phyloP scores from a whole-genome alignment of 2,888 invertebrate species.

The Chalcis sispes region DNA sequence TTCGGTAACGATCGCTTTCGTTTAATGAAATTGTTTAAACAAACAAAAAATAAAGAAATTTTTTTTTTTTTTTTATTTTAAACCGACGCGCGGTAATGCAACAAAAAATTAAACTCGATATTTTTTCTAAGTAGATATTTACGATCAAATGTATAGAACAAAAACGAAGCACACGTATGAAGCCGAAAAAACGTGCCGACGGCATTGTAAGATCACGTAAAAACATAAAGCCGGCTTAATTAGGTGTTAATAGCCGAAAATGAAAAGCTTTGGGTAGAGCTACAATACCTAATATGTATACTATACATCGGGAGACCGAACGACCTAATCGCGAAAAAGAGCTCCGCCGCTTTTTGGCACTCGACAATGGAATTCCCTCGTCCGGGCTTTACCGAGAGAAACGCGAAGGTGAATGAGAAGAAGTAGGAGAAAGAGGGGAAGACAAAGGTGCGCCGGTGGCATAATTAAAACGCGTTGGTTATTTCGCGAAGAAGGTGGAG shows the following conservation, averaged over 20 bases:
- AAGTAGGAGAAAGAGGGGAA: conserved; percentile 63
- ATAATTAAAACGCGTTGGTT: conserved; percentile 73
- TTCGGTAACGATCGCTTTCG: not conserved
- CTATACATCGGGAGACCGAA: too few species aligned
- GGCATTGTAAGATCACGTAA: not conserved
- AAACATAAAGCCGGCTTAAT: conserved; percentile 40
- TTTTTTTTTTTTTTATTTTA: too few species aligned
- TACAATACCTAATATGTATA: too few species aligned
- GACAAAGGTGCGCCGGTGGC: conserved; percentile 47
- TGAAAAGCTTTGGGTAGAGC: conserved; percentile 43
- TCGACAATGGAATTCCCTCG: conserved; percentile 38
- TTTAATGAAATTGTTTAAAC: too few species aligned
- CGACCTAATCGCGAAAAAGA: too few species aligned
- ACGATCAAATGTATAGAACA: not conserved
- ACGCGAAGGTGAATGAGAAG: conserved; percentile 55
- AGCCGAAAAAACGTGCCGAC: not conserved
- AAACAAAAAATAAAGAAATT: too few species aligned
- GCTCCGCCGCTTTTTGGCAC: not conserved
- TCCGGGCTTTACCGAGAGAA: too few species aligned
- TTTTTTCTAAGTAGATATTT: not conserved
- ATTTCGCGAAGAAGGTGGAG: conserved; percentile 60
- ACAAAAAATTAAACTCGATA: not conserved
- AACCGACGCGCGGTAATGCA: not conserved
- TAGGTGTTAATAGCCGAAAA: conserved; percentile 52
- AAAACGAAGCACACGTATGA: not conserved